A percentile compares a stretch with the other conserved stretches of the same genome.
Evolutionary conservation across 2,888 invertebrate species (phyloP).

Genomic region (Beris chalybata): DNA sequence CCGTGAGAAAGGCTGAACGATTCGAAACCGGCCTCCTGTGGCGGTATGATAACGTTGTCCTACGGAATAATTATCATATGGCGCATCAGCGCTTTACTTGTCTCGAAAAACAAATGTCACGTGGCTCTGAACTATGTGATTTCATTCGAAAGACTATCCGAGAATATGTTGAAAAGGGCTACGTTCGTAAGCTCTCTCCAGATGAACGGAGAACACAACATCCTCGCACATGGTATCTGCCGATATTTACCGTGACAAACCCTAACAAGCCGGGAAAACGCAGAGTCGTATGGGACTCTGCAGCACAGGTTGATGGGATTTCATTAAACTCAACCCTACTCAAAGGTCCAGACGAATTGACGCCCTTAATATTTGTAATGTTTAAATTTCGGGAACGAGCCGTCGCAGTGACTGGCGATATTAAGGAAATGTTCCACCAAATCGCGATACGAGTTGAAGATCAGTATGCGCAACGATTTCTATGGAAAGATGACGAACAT

Average conservation of each 20-base stretch:
- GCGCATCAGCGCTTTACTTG: too few relatives aligned
- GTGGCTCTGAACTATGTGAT: too few relatives aligned
- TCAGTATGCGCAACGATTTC: slow-evolving; percentile 44
- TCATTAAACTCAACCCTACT: slow-evolving; percentile 46
- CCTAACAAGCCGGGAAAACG: slow-evolving; percentile 44
- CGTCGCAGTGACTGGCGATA: slow-evolving; percentile 47
- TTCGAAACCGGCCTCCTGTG: slow-evolving; percentile 42
- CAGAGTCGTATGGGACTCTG: slow-evolving; percentile 48
- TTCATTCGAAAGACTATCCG: too few relatives aligned
- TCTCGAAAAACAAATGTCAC: too few relatives aligned
- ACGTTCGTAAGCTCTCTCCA: too few relatives aligned
- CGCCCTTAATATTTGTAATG: slow-evolving; percentile 47
- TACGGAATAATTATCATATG: too few relatives aligned
- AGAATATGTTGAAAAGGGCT: too few relatives aligned
- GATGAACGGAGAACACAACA: too few relatives aligned
- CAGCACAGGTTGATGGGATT: slow-evolving; percentile 43
- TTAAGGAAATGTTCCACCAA: slow-evolving; percentile 44
- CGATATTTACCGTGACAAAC: slow-evolving; percentile 33
- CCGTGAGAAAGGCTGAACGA: slow-evolving; percentile 19
- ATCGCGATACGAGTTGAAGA: slow-evolving; percentile 42
- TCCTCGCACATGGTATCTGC: too few relatives aligned
- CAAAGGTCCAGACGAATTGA: slow-evolving; percentile 47
- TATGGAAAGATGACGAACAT: slow-evolving; percentile 42
- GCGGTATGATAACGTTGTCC: slow-evolving; percentile 32
- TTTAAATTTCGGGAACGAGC: slow-evolving; percentile 49